Base-by-base conservation (phyloP, 2,888 invertebrate genomes). In the Drosophila cognata region DNA sequence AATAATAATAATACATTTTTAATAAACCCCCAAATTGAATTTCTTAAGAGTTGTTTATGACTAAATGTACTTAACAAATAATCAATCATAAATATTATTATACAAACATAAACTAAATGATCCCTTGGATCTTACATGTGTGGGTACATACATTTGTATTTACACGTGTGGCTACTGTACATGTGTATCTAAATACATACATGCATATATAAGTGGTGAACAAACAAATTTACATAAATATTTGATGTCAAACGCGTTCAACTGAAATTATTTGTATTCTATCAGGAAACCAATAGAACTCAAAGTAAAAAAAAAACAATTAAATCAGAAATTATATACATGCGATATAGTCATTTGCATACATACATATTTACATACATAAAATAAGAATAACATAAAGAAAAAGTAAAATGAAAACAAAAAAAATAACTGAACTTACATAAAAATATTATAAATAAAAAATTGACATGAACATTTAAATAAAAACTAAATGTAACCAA, bases 361-460 rank as follows among this genome's bases (percentile, higher is more conserved):
- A 66, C 78, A 78, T 64, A 79, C 79, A 78, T 69, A 79, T 79
- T 81, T 79, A 79, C 74, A 78, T 71, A 80, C 59, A 79, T 79
- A 65, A 66, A 59, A 53, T 81, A 73, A 81, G 78, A 69, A 70
- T 43, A 79, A 56, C 48, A 59, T 48, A 51, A 71, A 76, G 60
- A n/a, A 73, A 64, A 63, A 46, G 58, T 36, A 46, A 62, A 62
- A 57, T 29, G 25, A 74, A 58, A 51, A 59, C 11, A 51, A 58
- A 48, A 59, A 67, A 38, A 71, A 61, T 71, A 88, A 86, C 79
- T 81, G 79, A 83, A 87, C 74, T 84, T 89, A 77, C 79, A 89
- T 79, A 87, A 81, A 90, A 82, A 85, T 89, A 89, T 88, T 89
- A 85, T 69, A 58, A 85, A 88, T 72, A 88, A 84, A 74, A 68